phyloP scores from a whole-genome alignment of 2,888 invertebrate genomes.

The Euzophera pinguis region DNA sequence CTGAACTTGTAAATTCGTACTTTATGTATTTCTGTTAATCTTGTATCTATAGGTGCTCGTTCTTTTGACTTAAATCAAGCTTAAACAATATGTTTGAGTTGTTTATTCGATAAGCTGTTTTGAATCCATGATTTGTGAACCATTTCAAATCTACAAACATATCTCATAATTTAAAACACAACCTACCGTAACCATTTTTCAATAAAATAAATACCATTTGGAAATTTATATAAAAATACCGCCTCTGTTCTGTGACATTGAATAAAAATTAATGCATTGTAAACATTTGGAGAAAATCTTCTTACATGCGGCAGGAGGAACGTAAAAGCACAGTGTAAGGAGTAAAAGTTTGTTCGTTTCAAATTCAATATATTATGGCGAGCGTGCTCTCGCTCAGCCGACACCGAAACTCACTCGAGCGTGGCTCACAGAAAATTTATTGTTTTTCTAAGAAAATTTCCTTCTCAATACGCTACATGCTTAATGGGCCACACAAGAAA shows the following conservation, averaged over 20 bases:
- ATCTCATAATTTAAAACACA: too few species aligned
- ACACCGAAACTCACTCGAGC: conserved; percentile 79
- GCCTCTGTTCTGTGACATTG: conserved; percentile 28
- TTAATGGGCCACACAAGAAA: conserved; percentile 51
- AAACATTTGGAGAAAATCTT: conserved; percentile 73
- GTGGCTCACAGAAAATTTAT: conserved; percentile 76
- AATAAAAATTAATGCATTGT: conserved; percentile 68
- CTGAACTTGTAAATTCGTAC: too few species aligned
- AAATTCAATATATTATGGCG: conserved; percentile 79
- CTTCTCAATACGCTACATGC: conserved; percentile 60
- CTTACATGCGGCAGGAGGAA: conserved; percentile 67
- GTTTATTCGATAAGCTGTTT: too few species aligned
- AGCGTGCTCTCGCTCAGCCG: conserved; percentile 77
- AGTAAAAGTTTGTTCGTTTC: conserved; percentile 73
- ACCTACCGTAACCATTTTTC: too few species aligned
- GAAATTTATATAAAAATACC: neutral
- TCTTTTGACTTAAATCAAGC: too few species aligned
- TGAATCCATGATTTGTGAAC: too few species aligned
- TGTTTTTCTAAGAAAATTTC: conserved; percentile 79
- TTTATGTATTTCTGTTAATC: too few species aligned
- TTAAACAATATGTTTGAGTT: too few species aligned
- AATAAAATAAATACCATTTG: neutral
- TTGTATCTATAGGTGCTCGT: too few species aligned
- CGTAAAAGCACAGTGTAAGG: conserved; percentile 34
- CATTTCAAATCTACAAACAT: too few species aligned